Base-by-base conservation (phyloP, 2,888 invertebrate genomes). In the Cephalotes varians region DNA sequence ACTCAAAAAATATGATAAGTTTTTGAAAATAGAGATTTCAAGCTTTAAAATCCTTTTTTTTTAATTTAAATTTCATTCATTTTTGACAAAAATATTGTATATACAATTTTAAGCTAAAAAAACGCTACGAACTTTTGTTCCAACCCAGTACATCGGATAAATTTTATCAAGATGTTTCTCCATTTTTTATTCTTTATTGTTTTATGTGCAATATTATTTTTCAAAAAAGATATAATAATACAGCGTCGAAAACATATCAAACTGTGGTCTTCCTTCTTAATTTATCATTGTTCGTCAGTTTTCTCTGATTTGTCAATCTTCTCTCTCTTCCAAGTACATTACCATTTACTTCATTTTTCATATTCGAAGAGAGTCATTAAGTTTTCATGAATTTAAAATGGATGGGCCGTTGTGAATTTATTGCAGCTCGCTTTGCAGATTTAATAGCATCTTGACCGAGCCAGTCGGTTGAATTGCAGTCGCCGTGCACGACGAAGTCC, bases 391-490 rank as follows among this genome's bases (percentile, higher is more conserved):
- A 76, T 76, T 76, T 76, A 76, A 79, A 89, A 87, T 74, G 81
- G 81, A 88, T 84, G 88, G 87, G 82, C 81, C 47, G 72, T 67
- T 77, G 77, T 69, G 77, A 21, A 71, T 77, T 71, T 54, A 76
- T 82, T 83, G 85, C 64, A 82, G 82, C 77, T 65, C 60, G 54
- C 73, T 76, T 81, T 82, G 89, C 83, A 82, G 89, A 88, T 88
- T 88, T 88, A 88, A 88, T 88, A 82, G 88, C 87, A 83, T 87
- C 89, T 88, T 88, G 87, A 85, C 84, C 85, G 80, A 83, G 87
- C 80, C 74, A 65, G 72, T 88, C 84, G 54, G 49, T 83, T 49
- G 88, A 79, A 79, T 79, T 77, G 47, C 47, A 54, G 80, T 69
- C 65, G 79, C 54, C 54, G 69, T 69, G n/a, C 81, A 73, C 64